These are phyloP conservation scores for Fragum sueziense DNA, from an alignment of 2,888 invertebrate genomes.

Conservation along the genomic window DNA sequence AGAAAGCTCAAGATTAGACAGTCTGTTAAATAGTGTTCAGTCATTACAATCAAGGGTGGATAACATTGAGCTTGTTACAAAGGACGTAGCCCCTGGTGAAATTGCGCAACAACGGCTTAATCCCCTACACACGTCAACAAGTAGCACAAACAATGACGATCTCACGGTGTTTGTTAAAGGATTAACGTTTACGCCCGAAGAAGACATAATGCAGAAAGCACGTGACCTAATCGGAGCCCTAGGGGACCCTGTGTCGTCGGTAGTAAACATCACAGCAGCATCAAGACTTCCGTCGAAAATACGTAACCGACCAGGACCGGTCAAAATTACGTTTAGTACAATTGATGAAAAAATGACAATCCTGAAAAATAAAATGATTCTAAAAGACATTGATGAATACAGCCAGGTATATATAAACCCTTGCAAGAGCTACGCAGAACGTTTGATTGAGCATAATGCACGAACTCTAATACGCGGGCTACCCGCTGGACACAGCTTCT, in stretches of 20 bases:
- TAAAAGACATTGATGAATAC: not conserved
- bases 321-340: not conserved
- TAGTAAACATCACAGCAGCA: not conserved
- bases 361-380: not conserved
- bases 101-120: not conserved
- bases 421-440: constrained; percentile 16
- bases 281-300: not conserved
- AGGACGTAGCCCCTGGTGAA: not conserved
- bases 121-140: not conserved
- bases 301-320: not conserved
- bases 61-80: not conserved
- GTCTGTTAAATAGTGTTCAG: constrained; percentile 16
- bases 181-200: not conserved
- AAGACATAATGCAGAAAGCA: not conserved
- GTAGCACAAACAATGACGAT: not conserved
- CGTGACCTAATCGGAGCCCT: not conserved
- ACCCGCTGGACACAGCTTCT: constrained; percentile 10
- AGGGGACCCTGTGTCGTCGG: not conserved
- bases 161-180: not conserved
- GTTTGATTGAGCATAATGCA: constrained; percentile 30
- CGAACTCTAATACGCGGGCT: constrained; percentile 16
- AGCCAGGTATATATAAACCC: not conserved
- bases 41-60: not conserved
- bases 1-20: not conserved
- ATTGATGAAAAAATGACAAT: not conserved